Base-by-base conservation (phyloP, 2,888 invertebrate species). In the Colostygia pectinataria region DNA sequence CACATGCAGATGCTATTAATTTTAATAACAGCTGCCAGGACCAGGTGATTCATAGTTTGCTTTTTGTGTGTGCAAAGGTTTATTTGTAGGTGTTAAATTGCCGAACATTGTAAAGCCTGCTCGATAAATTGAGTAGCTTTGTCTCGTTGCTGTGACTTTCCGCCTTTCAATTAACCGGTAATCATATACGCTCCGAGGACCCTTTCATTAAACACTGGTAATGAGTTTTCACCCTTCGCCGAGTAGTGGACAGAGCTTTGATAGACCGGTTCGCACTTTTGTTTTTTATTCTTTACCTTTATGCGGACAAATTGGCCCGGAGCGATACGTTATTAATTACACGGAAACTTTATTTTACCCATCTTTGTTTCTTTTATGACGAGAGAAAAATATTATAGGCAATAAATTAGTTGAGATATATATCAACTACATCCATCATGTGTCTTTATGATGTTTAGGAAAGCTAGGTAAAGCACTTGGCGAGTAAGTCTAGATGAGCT, bases 161-260 rank as follows among this genome's bases (percentile, higher is more conserved):
- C 75, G 71, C 80, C 80, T 84, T 84, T 85, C 87, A 90, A 89
- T 90, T 89, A 88, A 83, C 82, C 77, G 79, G 88, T 88, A 89
- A 87, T 87, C 87, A 88, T 86, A 86, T 81, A 88, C 85, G 82
- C 78, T 79, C 77, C 77, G 73, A 78, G 79, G 75, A 76, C 83
- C 85, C 85, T 89, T 90, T 89, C 83, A 88, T 89, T 85, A 85
- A 82, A 80, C 74, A 78, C 73, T 74, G 77, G 76, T 87, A 88
- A 89, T 88, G 87, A 89, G 87, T 89, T 90, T 89, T 86, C 83
- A 80, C 85, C 87, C 88, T 86, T 80, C 81, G 71, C 55, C 74
- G 78, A 75, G 78, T 83, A 83, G 79, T 89, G 88, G 87, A 84
- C 89, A 85, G 75, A 74, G 79, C 81, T 77, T 73, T 77, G 71